phyloP scores from a whole-genome alignment of 2,797 vertebrate genomes.

The Enteromius radiatus region DNA sequence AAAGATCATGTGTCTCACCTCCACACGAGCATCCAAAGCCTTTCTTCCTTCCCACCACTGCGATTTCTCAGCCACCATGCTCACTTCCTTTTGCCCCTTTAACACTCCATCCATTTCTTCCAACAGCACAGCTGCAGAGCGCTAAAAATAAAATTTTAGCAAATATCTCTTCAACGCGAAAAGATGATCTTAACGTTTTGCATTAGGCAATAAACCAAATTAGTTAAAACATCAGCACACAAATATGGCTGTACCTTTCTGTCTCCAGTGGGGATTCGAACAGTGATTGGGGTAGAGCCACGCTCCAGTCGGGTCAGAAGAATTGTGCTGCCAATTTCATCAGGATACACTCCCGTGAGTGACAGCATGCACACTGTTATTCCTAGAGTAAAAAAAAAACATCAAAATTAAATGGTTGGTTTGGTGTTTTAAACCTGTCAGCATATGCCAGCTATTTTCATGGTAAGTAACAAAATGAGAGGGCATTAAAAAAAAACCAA shows the following conservation, averaged over 20 bases:
- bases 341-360: conserved; percentile 75
- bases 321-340: conserved; percentile 77
- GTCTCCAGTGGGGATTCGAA: conserved; percentile 80
- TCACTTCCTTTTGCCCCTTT: conserved; percentile 85
- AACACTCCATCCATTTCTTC: conserved; percentile 86
- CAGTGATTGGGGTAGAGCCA: conserved; percentile 75
- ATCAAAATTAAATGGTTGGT: background rate
- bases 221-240: conserved; percentile 25
- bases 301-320: conserved; percentile 85
- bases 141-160: conserved; percentile 69
- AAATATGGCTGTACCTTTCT: conserved; percentile 76
- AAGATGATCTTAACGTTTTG: background rate
- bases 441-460: background rate
- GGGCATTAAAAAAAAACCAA: background rate
- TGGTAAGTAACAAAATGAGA: background rate
- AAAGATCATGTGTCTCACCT: conserved; percentile 71
- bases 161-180: conserved; percentile 50
- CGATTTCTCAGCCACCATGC: conserved; percentile 81
- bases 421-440: background rate
- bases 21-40: conserved; percentile 82
- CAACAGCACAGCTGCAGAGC: conserved; percentile 75
- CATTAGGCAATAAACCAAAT: background rate
- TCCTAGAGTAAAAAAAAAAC: conserved; percentile 70
- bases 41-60: conserved; percentile 89
- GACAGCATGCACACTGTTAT: conserved; percentile 87